Percentiles rank a stretch among this genome's conserved stretches.
Conservation (phyloP, 2,797 vertebrate genomes). For the Etheostoma perlongum region DNA sequence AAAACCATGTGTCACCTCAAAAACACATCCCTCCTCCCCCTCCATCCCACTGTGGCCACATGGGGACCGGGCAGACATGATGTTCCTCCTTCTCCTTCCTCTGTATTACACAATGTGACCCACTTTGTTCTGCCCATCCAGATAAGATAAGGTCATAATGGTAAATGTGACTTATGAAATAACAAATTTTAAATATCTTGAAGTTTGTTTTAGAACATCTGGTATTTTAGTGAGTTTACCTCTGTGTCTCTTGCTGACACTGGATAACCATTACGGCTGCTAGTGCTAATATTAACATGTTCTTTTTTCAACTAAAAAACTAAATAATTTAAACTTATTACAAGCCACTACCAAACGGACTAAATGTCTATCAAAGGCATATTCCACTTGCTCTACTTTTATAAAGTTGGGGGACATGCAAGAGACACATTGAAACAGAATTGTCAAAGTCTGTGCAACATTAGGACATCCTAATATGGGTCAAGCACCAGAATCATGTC, state of each 20-base stretch:
- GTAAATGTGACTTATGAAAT: too few relatives aligned
- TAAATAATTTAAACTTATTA: neutral
- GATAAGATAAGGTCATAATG: constrained; percentile 26
- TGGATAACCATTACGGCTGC: neutral
- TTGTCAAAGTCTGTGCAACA: neutral
- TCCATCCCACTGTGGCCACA: constrained; percentile 61
- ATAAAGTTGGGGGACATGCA: too few relatives aligned
- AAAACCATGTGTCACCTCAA: constrained; percentile 73
- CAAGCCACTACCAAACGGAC: too few relatives aligned
- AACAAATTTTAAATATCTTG: neutral
- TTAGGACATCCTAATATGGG: neutral
- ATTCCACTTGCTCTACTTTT: too few relatives aligned
- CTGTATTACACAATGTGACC: constrained; percentile 51
- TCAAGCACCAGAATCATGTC: neutral
- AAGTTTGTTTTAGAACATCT: too few relatives aligned
- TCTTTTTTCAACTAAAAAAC: neutral
- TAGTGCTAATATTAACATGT: too few relatives aligned
- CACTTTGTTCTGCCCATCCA: constrained; percentile 36
- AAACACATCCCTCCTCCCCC: constrained; percentile 50
- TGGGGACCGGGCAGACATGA: constrained; percentile 64
- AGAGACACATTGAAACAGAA: neutral
- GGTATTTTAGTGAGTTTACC: neutral
- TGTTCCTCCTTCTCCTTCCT: constrained; percentile 53
- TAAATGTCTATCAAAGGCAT: too few relatives aligned
- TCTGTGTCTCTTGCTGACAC: neutral